Evolutionary conservation across 2,797 vertebrate genomes (phyloP), one percentile per base, ranked within the genome.

Genomic region (Numenius phaeopus): DNA sequence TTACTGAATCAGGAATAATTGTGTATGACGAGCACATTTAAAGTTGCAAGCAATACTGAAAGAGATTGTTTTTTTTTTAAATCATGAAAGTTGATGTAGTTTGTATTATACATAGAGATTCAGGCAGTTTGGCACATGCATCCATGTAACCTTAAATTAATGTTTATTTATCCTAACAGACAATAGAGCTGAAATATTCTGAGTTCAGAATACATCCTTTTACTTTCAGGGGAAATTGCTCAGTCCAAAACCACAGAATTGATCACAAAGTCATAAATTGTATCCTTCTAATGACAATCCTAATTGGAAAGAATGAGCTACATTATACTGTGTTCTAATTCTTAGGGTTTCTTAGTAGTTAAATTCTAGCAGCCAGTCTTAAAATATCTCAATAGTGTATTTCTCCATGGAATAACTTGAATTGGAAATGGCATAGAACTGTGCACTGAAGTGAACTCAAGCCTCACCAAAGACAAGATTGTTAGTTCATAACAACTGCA

Each of bases 1-100:
- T 91, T 96, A 83, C 78, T 97, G 91, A 92, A 37, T 96, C 81
- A 81, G 86, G 75, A 91, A 61, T 92, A 97, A 97, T 90, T 95
- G 42, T 64, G 46, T 94, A 80, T 90, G 91, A 96, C 79, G 65
- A 64, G 26, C 39, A 44, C 21, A 62, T 78, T 84, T 81, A 67
- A 94, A 94, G n/a, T 83, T 94, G 65, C 46, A 97, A 96, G 54
- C 55, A 94, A 92, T 89, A 65, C 4, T 39, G 49, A 92, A 70
- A 94, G 30, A 47, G 7, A 4, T n/a, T 61, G 5, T 0, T 0
- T 7, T 12, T 37, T 86, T 49, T 55, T 40, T 3, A 27, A 94
- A 83, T 65, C 24, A 64, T 57, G 59, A 52, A 96, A 88, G 32
- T 92, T 50, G 22, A 94, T 95, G 80, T 65, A 65, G 22, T 67